Evolutionary conservation across 2,797 vertebrate genomes (phyloP).

Genomic region (Masticophis lateralis): DNA sequence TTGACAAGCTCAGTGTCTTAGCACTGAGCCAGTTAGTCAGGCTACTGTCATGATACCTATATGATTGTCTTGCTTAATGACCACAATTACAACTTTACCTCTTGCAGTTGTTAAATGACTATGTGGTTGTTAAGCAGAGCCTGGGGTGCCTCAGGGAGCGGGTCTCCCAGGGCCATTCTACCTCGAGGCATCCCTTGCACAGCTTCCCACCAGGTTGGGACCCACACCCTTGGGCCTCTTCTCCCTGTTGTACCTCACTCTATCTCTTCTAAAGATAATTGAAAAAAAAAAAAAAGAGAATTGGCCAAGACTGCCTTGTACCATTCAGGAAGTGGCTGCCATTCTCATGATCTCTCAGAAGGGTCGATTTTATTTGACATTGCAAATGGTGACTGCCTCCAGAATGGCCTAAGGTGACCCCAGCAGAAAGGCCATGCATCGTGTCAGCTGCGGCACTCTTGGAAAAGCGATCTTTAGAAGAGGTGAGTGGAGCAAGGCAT

Average conservation of each 20-base stretch:
- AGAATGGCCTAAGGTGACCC: background rate
- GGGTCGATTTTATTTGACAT: background rate
- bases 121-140: background rate
- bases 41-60: background rate
- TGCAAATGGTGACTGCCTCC: background rate
- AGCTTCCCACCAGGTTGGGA: background rate
- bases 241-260: too few relatives aligned
- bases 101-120: background rate
- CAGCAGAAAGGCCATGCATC: background rate
- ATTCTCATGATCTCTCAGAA: too few relatives aligned
- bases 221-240: too few relatives aligned
- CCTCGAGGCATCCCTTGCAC: background rate
- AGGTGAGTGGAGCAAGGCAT: background rate
- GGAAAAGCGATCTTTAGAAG: background rate
- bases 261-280: too few relatives aligned
- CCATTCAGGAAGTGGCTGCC: too few relatives aligned
- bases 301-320: too few relatives aligned
- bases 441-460: background rate
- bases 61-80: background rate
- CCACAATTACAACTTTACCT: background rate
- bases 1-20: too few relatives aligned
- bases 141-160: background rate
- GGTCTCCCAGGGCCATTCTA: background rate
- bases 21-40: too few relatives aligned
- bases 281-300: too few relatives aligned